phyloP scores from a whole-genome alignment of 2,888 invertebrate genomes.

The Ashinkailepas kermadecensis region DNA sequence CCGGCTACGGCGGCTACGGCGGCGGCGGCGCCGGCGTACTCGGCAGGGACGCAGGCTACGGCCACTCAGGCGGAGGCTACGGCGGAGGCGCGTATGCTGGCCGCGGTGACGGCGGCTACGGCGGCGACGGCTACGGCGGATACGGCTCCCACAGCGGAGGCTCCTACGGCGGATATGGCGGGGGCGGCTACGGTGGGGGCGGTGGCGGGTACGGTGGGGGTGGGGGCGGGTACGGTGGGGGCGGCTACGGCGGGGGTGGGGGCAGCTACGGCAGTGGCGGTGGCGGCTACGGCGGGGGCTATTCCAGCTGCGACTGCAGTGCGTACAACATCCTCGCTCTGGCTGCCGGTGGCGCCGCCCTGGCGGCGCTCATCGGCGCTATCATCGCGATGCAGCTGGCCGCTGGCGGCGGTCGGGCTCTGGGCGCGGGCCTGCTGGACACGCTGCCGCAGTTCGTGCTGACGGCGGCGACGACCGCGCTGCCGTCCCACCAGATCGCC shows the following conservation, averaged over 20 bases:
- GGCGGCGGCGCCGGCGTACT: not conserved
- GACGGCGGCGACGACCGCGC: not conserved
- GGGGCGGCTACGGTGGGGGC: not conserved
- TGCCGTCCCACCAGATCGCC: not conserved
- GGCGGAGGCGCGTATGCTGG: not conserved
- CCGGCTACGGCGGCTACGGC: not conserved
- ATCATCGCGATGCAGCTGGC: not conserved
- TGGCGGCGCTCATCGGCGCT: conserved; percentile 1
- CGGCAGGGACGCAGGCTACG: not conserved
- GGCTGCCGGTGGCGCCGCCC: conserved; percentile 1
- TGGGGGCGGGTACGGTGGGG: not conserved
- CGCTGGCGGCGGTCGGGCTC: not conserved
- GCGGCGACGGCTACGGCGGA: not conserved
- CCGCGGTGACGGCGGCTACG: not conserved
- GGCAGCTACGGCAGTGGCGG: not conserved
- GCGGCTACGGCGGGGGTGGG: not conserved
- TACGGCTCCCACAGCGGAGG: not conserved
- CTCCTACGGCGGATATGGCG: not conserved
- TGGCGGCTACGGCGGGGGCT: not conserved
- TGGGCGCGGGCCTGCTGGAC: not conserved
- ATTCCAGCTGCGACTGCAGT: not conserved
- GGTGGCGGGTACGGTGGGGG: not conserved
- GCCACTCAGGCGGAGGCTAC: not conserved
- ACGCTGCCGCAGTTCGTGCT: not conserved
- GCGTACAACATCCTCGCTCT: conserved; percentile 4